These are phyloP conservation scores for Haemorhous mexicanus DNA, from an alignment of 2,113 vertebrate genomes.

Conservation along the genomic window DNA sequence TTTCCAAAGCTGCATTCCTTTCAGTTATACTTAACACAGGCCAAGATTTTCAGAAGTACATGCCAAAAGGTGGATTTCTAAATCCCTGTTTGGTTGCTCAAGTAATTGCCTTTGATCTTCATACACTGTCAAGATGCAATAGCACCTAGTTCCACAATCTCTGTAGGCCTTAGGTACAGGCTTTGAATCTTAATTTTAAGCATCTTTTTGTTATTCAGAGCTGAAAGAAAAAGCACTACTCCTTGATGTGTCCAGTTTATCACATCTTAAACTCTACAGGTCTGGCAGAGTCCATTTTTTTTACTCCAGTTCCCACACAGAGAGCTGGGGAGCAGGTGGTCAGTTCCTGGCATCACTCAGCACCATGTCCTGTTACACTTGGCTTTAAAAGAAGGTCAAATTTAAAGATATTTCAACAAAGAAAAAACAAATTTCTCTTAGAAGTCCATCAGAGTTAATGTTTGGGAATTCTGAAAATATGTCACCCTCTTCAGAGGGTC, in stretches of 20 bases:
- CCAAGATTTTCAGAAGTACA: not conserved
- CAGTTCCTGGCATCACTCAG: not conserved
- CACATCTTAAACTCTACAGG: not conserved
- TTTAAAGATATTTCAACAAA: not conserved
- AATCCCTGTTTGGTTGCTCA: not conserved
- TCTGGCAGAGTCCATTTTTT: not conserved
- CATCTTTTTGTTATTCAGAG: not conserved
- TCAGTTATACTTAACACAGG: not conserved
- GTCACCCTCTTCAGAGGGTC: not conserved
- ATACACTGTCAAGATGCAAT: not conserved
- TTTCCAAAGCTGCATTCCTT: not conserved
- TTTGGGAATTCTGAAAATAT: not conserved
- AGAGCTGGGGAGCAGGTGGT: not conserved
- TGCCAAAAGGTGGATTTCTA: not conserved
- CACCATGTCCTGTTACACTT: not conserved
- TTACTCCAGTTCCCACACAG: not conserved
- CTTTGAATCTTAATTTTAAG: not conserved
- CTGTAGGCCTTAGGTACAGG: not conserved
- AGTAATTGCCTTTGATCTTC: not conserved
- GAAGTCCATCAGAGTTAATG: not conserved
- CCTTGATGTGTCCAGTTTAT: not conserved
- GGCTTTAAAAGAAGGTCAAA: not conserved
- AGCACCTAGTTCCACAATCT: not conserved
- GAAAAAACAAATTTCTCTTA: not conserved
- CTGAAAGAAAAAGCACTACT: not conserved